These are phyloP conservation scores for Hyperoplus immaculatus DNA, from an alignment of 2,797 vertebrate genomes.

Conservation along the genomic window DNA sequence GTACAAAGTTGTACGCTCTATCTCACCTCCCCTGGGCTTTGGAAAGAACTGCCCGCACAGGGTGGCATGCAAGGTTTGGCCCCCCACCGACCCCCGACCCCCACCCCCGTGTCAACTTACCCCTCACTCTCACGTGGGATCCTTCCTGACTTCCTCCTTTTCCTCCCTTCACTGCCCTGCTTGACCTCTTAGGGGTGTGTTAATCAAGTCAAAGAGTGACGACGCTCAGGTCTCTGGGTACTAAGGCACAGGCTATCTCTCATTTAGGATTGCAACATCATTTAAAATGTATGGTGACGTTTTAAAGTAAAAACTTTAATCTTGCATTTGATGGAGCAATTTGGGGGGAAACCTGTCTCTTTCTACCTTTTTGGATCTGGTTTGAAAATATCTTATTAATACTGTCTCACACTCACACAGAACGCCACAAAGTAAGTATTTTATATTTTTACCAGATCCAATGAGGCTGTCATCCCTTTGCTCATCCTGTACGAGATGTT, in stretches of 20 bases:
- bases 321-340: conserved; percentile 14
- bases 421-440: conserved; percentile 43
- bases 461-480: conserved; percentile 81
- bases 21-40: conserved; percentile 99
- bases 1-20: conserved; percentile 99
- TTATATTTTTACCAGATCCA: conserved; percentile 73
- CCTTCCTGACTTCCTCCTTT: conserved; percentile 80
- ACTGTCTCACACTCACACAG: background rate
- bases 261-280: background rate
- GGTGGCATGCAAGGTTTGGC: conserved; percentile 99
- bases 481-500: conserved; percentile 67
- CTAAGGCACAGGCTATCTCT: conserved; percentile 74
- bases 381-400: conserved; percentile 31
- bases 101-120: background rate
- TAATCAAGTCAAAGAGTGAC: conserved; percentile 80
- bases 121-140: conserved; percentile 59
- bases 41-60: conserved; percentile 99
- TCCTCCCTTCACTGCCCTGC: conserved; percentile 59
- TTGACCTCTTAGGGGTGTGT: conserved; percentile 65
- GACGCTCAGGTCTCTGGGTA: conserved; percentile 70
- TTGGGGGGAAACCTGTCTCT: conserved; percentile 66
- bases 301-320: background rate
- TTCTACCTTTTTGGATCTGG: conserved; percentile 81
- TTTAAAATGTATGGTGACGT: background rate
- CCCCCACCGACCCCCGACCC: conserved; percentile 76